These are phyloP conservation scores for Hoplodrina blanda DNA, from an alignment of 2,888 invertebrate species.

Conservation along the genomic window DNA sequence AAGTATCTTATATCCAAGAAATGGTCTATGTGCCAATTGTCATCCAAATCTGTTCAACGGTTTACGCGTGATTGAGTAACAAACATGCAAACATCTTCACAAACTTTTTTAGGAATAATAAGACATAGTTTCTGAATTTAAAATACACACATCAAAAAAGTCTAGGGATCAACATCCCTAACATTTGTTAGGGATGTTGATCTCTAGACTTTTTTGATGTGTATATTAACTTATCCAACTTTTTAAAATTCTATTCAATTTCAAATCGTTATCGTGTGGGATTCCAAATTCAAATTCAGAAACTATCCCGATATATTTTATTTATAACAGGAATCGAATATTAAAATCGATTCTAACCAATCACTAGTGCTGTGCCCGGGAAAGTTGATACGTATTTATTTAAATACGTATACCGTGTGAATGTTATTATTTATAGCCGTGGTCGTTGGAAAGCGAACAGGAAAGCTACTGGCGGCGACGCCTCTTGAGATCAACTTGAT, in stretches of 20 bases:
- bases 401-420: slow-evolving; percentile 77
- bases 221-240: background rate
- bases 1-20: too few relatives aligned
- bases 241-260: background rate
- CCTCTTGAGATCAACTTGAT: slow-evolving; percentile 37
- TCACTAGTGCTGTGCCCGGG: slow-evolving; percentile 57
- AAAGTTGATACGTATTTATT: slow-evolving; percentile 81
- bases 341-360: slow-evolving; percentile 33
- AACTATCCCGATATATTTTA: background rate
- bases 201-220: too few relatives aligned
- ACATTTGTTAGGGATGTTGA: too few relatives aligned
- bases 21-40: too few relatives aligned
- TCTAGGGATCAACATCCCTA: too few relatives aligned
- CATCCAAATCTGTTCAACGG: too few relatives aligned
- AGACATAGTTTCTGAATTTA: background rate
- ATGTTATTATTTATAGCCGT: slow-evolving; percentile 82
- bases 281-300: slow-evolving; percentile 11
- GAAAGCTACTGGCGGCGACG: slow-evolving; percentile 64
- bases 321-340: slow-evolving; percentile 29
- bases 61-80: too few relatives aligned
- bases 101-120: too few relatives aligned
- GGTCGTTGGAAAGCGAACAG: slow-evolving; percentile 75
- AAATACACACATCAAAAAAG: too few relatives aligned
- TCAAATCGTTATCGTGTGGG: background rate
- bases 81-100: too few relatives aligned